Conservation (phyloP, 2,113 vertebrate species). For the Ctenodactylus gundi region DNA sequence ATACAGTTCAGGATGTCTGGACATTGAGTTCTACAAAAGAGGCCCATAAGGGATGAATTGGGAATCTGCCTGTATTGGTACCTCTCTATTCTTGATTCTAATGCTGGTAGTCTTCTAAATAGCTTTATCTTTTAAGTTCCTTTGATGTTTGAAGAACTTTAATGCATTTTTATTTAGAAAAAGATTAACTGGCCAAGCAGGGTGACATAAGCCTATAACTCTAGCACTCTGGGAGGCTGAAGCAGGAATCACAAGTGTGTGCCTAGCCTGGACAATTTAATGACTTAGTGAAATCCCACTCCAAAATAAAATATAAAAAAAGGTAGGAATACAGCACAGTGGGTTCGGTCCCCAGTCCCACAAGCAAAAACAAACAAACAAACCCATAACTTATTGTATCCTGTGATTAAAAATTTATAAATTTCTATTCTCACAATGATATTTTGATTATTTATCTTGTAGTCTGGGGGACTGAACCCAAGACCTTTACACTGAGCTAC, state of each 20-base stretch:
- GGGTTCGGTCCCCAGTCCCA: neutral
- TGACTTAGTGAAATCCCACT: neutral
- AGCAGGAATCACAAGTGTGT: neutral
- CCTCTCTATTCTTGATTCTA: neutral
- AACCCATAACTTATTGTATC: neutral
- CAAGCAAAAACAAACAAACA: neutral
- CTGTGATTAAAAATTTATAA: slow-evolving; percentile 23
- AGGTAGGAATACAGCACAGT: neutral
- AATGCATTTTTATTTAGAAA: slow-evolving; percentile 1
- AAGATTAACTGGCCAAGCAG: neutral
- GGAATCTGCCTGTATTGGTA: neutral
- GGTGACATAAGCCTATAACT: neutral
- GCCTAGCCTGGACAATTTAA: neutral
- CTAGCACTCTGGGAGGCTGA: neutral
- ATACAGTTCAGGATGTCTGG: neutral
- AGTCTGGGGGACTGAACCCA: too few species aligned
- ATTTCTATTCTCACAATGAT: neutral
- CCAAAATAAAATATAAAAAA: neutral
- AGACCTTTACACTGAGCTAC: too few species aligned
- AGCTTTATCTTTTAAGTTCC: neutral
- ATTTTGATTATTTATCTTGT: too few species aligned
- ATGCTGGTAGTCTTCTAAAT: neutral
- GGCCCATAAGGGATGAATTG: neutral
- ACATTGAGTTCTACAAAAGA: slow-evolving; percentile 57
- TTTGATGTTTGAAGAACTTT: neutral